Evolutionary conservation across 2,113 vertebrate genomes (phyloP).

Genomic region (Panthera leo): DNA sequence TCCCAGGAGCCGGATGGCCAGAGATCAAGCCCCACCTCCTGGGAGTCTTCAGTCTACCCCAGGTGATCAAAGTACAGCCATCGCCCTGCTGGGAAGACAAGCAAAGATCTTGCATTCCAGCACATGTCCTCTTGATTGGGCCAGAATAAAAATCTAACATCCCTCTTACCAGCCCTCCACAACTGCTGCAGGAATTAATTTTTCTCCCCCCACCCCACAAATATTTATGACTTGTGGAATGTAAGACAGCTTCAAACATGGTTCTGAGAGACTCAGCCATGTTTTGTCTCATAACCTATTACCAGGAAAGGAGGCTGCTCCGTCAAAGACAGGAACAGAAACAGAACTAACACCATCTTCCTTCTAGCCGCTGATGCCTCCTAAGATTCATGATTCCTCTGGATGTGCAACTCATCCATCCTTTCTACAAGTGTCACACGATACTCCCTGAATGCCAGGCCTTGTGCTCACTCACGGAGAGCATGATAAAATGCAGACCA

Average conservation of each 20-base stretch:
- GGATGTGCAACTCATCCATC: background rate
- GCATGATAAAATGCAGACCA: background rate
- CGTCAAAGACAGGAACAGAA: background rate
- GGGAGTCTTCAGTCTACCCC: background rate
- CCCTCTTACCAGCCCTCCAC: background rate
- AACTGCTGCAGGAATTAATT: background rate
- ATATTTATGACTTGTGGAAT: constrained; percentile 36
- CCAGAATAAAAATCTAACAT: background rate
- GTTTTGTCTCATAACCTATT: constrained; percentile 43
- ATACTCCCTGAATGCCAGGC: background rate
- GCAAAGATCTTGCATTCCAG: background rate
- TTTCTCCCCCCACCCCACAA: background rate
- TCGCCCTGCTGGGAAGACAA: background rate
- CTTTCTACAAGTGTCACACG: fast-evolving
- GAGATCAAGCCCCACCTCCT: background rate
- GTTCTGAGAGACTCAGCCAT: background rate
- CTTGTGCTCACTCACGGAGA: background rate
- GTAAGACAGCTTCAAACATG: background rate
- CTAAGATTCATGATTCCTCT: constrained; percentile 1
- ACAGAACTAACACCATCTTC: background rate
- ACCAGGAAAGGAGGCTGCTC: background rate
- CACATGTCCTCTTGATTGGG: background rate
- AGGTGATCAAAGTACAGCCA: background rate
- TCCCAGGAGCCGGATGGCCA: background rate
- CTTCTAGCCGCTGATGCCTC: background rate